phyloP scores from a whole-genome alignment of 2,797 vertebrate species.

The Diceros bicornis region DNA sequence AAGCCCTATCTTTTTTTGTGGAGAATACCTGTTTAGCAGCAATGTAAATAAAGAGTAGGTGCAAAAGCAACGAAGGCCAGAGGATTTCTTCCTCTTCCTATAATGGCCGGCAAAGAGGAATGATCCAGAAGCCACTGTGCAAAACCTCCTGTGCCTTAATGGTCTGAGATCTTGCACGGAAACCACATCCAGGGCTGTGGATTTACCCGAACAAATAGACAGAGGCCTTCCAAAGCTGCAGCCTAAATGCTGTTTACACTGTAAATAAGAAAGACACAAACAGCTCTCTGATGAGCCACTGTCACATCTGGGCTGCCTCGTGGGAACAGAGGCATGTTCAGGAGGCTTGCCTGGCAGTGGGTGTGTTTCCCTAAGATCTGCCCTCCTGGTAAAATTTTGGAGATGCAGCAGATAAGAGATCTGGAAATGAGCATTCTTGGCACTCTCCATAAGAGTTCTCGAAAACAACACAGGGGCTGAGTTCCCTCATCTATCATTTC shows the following conservation, averaged over 20 bases:
- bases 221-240: conserved; percentile 86
- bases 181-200: conserved; percentile 81
- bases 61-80: neutral
- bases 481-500: neutral
- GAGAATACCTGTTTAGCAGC: neutral
- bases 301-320: conserved; percentile 73
- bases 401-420: conserved; percentile 65
- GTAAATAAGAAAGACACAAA: conserved; percentile 88
- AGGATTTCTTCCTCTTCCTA: neutral
- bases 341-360: neutral
- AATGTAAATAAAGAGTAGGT: neutral
- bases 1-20: neutral
- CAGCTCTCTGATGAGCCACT: conserved; percentile 76
- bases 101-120: neutral
- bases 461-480: conserved; percentile 5
- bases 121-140: conserved; percentile 42
- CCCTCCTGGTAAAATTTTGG: conserved; percentile 14
- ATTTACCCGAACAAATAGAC: conserved; percentile 83
- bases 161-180: conserved; percentile 78
- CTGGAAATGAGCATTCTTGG: conserved; percentile 58
- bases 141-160: conserved; percentile 24
- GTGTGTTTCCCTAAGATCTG: neutral
- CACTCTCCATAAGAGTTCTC: neutral
- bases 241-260: conserved; percentile 86
- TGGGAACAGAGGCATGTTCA: conserved; percentile 63